These are phyloP conservation scores for Tetramorium parvispinum DNA, from an alignment of 1,140 invertebrate species.

Conservation along the genomic window DNA sequence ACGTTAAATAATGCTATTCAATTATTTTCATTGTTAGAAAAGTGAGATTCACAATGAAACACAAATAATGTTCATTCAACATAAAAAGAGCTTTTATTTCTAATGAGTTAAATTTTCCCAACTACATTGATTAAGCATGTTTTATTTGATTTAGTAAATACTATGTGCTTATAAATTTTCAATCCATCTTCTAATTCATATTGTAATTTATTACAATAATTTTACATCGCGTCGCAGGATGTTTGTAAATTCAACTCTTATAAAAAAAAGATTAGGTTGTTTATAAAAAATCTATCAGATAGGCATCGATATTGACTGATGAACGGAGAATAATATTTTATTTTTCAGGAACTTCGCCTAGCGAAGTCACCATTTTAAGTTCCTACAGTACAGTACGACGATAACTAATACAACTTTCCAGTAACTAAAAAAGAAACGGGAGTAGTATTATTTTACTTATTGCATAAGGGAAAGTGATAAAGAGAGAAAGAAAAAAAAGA, in stretches of 20 bases:
- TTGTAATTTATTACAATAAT: neutral
- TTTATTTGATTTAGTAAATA: neutral
- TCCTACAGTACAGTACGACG: constrained; percentile 78
- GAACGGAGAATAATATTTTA: constrained; percentile 52
- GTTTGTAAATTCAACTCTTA: neutral
- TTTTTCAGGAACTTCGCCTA: constrained; percentile 75
- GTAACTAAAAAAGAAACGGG: constrained; percentile 48
- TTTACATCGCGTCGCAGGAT: neutral
- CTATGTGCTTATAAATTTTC: neutral
- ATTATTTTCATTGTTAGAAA: constrained; percentile 44
- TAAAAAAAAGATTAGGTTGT: neutral
- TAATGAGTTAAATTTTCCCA: neutral
- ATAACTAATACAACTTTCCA: constrained; percentile 78
- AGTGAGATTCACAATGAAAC: neutral
- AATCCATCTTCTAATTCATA: neutral
- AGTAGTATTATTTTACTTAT: constrained; percentile 75
- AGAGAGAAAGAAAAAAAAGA: constrained; percentile 25
- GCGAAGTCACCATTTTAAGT: constrained; percentile 82
- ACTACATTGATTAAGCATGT: neutral
- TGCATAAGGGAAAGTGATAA: constrained; percentile 16
- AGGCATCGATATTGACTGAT: constrained; percentile 26
- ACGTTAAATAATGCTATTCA: constrained; percentile 18
- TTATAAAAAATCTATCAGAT: neutral
- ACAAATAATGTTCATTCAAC: constrained; percentile 8
- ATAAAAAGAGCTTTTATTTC: neutral